These are phyloP conservation scores for Diprion similis DNA, from an alignment of 1,140 invertebrate species.

Conservation along the genomic window DNA sequence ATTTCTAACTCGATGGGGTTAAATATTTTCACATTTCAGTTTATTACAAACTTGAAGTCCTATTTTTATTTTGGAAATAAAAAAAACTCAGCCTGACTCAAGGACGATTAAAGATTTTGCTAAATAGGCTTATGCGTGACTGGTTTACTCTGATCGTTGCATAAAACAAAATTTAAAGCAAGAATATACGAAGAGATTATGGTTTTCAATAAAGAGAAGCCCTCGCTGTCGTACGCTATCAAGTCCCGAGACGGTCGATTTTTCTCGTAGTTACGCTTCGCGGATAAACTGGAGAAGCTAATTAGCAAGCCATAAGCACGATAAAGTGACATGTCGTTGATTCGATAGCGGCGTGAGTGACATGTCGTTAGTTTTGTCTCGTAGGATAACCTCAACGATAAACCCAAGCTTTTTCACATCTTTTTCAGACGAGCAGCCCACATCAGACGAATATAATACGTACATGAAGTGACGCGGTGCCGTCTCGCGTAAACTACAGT, in stretches of 20 bases:
- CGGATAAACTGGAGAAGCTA: conserved; percentile 37
- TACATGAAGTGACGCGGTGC: no score
- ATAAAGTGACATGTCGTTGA: conserved; percentile 59
- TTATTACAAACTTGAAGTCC: no score
- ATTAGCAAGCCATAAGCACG: conserved; percentile 59
- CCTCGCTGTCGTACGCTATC: neutral
- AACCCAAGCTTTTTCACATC: conserved; percentile 34
- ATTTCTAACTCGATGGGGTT: no score
- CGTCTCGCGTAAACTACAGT: no score
- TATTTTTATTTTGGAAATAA: no score
- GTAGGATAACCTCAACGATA: conserved; percentile 57
- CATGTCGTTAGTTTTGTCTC: conserved; percentile 60
- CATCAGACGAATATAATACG: neutral
- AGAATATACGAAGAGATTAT: neutral
- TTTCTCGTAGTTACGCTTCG: neutral
- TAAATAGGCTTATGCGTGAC: no score
- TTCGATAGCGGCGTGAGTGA: conserved; percentile 45
- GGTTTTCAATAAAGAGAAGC: neutral
- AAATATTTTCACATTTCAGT: no score
- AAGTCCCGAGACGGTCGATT: neutral
- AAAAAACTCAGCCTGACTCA: no score
- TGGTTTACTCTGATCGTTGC: no score
- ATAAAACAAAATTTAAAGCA: neutral
- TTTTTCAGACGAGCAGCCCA: neutral
- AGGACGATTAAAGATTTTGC: no score